Evolutionary conservation across 2,113 vertebrate species (phyloP), one percentile per base, ranked within the genome.

Genomic region (Osmerus mordax): DNA sequence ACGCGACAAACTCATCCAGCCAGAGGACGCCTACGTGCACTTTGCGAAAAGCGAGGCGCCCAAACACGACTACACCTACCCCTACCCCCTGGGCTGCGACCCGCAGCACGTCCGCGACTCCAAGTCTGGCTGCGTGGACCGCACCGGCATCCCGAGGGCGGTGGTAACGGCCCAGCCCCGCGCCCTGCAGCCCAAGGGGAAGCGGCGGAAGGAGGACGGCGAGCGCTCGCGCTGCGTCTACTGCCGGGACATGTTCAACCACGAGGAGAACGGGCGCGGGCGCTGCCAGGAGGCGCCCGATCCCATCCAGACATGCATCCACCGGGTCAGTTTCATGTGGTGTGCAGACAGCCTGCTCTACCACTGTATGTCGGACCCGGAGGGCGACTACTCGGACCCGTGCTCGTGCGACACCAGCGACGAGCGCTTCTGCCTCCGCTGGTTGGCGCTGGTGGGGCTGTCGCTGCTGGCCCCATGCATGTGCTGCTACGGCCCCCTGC

Each of bases 311-410:
- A 95, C 93, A 71, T 96, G 96, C 89, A 98, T 99, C 90, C 92
- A 93, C 76, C 91, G 95, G 54, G 95, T 95, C 85, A 99, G 96
- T 93, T 99, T 96, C 84, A 95, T 98, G 94, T 97, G 96, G 95
- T 98, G 96, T 0, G 96, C 96, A 0, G 96, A 99, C 93, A 98
- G 94, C 89, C 93, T 99, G 91, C 94, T 99, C 76, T 99, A 99
- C 79, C 97, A 99, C 92, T 99, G 97, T 87, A 97, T 98, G 97
- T 97, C 97, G 1, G 97, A 99, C 87, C 93, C 97, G 0, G 97
- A 99, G 93, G 97, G 97, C 8, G 97, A 99, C 81, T 99, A 96
- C 66, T 95, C 93, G 6, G 97, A 99, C 93, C 95, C 96, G 36
- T 99, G 97, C 88, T 99, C 96, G 2, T 99, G 97, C 0, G 96